Conservation (phyloP, 2,113 vertebrate species). For the Anolis carolinensis region DNA sequence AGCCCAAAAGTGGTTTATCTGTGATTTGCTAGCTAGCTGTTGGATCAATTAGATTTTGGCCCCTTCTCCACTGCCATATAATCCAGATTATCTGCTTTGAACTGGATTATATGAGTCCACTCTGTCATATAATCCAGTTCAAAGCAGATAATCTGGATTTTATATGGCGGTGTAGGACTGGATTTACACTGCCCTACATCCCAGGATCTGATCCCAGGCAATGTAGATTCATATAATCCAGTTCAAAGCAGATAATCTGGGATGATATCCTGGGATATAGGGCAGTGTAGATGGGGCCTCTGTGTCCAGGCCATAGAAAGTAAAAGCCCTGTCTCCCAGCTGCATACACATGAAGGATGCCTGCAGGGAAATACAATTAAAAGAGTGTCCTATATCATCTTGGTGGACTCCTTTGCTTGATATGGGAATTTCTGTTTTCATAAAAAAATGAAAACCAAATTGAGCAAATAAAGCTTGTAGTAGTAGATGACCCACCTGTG, state of each 20-base stretch:
- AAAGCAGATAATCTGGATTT: too few species aligned
- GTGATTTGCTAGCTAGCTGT: background rate
- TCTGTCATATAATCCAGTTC: too few species aligned
- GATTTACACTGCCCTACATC: too few species aligned
- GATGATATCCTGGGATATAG: too few species aligned
- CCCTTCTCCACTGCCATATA: too few species aligned
- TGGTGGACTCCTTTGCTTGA: background rate
- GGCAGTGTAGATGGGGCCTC: background rate
- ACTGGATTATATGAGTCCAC: too few species aligned
- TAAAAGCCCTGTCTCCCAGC: background rate
- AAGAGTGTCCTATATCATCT: background rate
- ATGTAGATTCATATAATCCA: too few species aligned
- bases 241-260: too few species aligned
- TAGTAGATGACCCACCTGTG: conserved; percentile 66
- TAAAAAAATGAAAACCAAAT: background rate
- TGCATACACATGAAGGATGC: background rate
- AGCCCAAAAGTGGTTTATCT: background rate
- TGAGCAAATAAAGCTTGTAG: background rate
- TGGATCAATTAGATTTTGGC: background rate
- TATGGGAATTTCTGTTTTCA: background rate
- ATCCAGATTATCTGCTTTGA: too few species aligned
- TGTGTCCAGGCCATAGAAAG: too few species aligned
- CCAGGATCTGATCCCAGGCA: too few species aligned
- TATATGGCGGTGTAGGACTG: too few species aligned
- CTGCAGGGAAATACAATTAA: background rate